Conservation (phyloP, 1,140 invertebrate species). For the Akabosia matsudoensis region DNA sequence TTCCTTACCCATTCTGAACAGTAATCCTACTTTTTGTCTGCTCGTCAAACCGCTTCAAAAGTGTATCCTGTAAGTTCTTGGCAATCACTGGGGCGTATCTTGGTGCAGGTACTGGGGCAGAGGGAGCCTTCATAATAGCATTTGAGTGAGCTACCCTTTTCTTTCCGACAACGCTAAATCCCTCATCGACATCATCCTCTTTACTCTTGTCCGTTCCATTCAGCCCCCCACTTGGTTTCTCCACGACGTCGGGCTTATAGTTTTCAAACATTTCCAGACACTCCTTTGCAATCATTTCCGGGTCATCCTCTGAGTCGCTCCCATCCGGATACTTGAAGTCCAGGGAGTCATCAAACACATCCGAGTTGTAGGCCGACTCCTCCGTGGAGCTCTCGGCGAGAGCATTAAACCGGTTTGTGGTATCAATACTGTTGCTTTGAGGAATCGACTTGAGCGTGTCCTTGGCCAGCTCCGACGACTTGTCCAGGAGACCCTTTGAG, state of each 20-base stretch:
- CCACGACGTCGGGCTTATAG: constrained; percentile 46
- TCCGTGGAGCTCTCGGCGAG: neutral
- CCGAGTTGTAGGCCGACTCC: constrained; percentile 13
- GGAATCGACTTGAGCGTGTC: constrained; percentile 3
- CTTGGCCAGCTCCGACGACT: constrained; percentile 35
- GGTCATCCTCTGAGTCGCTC: constrained; percentile 47
- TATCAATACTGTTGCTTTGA: constrained; percentile 17
- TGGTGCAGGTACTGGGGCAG: neutral
- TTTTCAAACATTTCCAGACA: constrained; percentile 72
- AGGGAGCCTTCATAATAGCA: neutral
- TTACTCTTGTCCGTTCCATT: neutral
- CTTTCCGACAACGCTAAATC: neutral
- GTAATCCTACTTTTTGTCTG: neutral
- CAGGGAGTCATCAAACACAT: neutral
- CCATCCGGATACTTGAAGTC: neutral
- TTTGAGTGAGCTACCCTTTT: constrained; percentile 11
- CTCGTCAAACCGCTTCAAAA: neutral
- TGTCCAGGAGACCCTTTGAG: neutral
- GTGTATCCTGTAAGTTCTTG: neutral
- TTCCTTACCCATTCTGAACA: neutral
- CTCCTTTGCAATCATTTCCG: constrained; percentile 64
- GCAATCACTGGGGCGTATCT: neutral
- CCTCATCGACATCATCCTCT: neutral
- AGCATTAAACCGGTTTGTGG: constrained; percentile 6
- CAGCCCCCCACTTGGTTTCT: neutral